Percentiles rank a stretch among this genome's conserved stretches.
Evolutionary conservation across 1,140 invertebrate genomes (phyloP).

Genomic region (Berghia stephanieae): DNA sequence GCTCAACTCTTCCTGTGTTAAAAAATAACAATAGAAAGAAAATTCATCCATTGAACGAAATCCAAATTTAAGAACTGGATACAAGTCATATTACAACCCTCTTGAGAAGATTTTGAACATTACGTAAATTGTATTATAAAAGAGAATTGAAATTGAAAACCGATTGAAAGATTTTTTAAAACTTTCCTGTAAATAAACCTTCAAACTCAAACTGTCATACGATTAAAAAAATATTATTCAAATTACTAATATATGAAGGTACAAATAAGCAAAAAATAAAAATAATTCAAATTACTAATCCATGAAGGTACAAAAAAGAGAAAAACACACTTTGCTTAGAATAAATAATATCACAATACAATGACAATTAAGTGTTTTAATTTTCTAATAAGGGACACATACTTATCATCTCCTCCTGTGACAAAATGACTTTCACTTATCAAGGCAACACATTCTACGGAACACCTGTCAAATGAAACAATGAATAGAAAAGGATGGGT

Average conservation of each 20-base stretch:
- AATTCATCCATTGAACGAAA: too few relatives aligned
- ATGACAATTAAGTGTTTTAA: not conserved
- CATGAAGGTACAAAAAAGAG: not conserved
- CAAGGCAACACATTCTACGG: slow-evolving; percentile 86
- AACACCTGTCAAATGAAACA: slow-evolving; percentile 69
- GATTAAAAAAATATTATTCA: not conserved
- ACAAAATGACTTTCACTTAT: slow-evolving; percentile 93
- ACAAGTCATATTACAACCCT: too few relatives aligned
- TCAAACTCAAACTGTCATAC: too few relatives aligned
- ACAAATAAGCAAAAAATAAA: not conserved
- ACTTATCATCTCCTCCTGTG: slow-evolving; percentile 89
- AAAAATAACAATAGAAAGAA: too few relatives aligned
- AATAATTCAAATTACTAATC: not conserved
- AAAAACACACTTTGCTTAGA: not conserved
- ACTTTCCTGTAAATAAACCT: too few relatives aligned
- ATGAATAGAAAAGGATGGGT: not conserved
- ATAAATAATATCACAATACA: too few relatives aligned
- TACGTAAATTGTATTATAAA: too few relatives aligned
- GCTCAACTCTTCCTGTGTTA: too few relatives aligned
- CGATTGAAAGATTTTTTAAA: too few relatives aligned
- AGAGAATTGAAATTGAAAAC: too few relatives aligned
- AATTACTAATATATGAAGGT: not conserved
- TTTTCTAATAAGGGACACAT: slow-evolving; percentile 40
- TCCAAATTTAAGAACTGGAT: too few relatives aligned
- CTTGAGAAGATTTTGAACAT: too few relatives aligned